These are phyloP conservation scores for Cyanoderma ruficeps DNA, from an alignment of 2,113 vertebrate genomes.

Conservation along the genomic window DNA sequence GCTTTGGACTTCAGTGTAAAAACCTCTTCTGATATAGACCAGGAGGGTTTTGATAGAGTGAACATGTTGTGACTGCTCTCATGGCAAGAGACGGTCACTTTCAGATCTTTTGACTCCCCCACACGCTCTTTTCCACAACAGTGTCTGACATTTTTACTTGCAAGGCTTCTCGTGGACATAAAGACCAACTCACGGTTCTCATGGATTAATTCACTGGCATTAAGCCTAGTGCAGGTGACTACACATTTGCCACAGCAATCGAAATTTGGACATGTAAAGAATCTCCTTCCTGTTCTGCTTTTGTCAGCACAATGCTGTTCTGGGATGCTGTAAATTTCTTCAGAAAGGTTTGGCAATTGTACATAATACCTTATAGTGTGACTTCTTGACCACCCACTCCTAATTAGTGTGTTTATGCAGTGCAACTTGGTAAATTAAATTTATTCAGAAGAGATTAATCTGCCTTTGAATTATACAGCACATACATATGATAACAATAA, in stretches of 20 bases:
- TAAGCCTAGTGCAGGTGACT: background rate
- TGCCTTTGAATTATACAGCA: background rate
- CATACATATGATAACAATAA: background rate
- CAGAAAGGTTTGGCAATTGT: background rate
- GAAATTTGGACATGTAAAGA: background rate
- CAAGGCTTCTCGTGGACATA: background rate
- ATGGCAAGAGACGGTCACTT: background rate
- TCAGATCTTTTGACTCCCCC: background rate
- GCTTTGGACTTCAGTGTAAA: background rate
- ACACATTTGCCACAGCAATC: background rate
- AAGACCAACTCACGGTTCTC: background rate
- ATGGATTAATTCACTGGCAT: background rate
- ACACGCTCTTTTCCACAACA: background rate
- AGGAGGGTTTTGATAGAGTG: background rate
- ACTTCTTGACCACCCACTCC: background rate
- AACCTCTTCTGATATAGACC: background rate
- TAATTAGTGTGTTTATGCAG: background rate
- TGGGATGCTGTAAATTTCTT: background rate
- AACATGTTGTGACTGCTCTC: background rate
- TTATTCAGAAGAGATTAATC: background rate
- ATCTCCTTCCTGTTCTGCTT: background rate
- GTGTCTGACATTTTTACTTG: background rate
- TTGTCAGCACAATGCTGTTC: background rate
- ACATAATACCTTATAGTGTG: background rate
- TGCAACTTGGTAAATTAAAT: background rate